Evolutionary conservation across 2,113 vertebrate species (phyloP), one percentile per base, ranked within the genome.

Genomic region (Catharus minimus): DNA sequence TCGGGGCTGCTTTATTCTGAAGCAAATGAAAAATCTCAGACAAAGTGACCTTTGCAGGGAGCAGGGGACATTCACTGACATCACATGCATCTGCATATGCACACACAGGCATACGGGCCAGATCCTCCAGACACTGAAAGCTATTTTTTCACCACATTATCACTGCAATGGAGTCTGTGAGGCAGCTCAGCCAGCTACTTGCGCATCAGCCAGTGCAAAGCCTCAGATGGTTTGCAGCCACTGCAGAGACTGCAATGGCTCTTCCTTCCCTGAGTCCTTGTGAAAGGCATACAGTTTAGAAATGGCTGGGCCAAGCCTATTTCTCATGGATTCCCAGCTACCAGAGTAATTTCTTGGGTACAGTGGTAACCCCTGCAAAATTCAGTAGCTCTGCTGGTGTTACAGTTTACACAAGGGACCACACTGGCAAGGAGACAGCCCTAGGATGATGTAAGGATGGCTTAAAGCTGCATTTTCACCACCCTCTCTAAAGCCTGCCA

Each of bases 381-480:
- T 76, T 85, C 86, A 89, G 95, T 82, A 94, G 86, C 83, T 74
- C 55, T 90, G 77, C 44, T 87, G 68, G 77, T 93, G 78, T 76
- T 94, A 49, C 43, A 82, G 33, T 86, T 96, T 94, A 89, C 80
- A 52, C 38, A 13, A 36, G 93, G 86, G 88, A 92, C 46, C 27
- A 13, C 2, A 6, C 39, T 95, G 93, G 69, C 93, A 90, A 66
- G 66, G 50, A 84, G 77, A 76, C 66, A 94, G 73, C 23, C 57
- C 32, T 32, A 24, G 80, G 69, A 93, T 94, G 92, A 92, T 87
- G 93, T 89, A 95, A 93, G 81, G 90, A 87, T 72, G 58, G 86
- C 73, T 90, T 88, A 89, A 89, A 92, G 66, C 92, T 94, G 86
- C 58, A 55, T 88, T 95, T 95, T 93, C 83, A 95, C 88, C 86